Evolutionary conservation across 2,888 invertebrate genomes (phyloP), one percentile per base, ranked within the genome.

Genomic region (Colletes collaris): DNA sequence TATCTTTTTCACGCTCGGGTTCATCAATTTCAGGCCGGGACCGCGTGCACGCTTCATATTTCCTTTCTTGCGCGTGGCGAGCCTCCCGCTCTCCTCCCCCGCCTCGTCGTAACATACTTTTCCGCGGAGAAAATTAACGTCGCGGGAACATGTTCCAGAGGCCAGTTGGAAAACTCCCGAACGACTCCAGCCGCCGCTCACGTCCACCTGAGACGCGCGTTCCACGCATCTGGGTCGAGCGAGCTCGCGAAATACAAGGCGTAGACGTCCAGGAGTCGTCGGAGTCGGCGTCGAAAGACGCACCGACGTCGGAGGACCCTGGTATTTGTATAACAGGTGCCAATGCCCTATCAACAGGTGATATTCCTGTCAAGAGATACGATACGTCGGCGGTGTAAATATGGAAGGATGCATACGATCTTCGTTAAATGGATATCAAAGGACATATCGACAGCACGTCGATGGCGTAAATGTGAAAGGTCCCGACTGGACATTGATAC

Each of bases 121-220:
- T 67, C 64, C 74, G 58, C 70, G 68, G 35, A 56, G 76, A 78
- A 71, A 86, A 86, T 86, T 86, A 87, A 81, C 79, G 81, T 76
- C 74, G 76, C 52, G 65, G 66, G 66, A 76, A 78, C 83, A 83
- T 66, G 79, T 83, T 78, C 60, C 79, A 81, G 81, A 8, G n/a
- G 72, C 56, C 71, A n/a, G 52, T 55, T 66, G 19, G 56, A 68
- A 53, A 76, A 63, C 64, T 68, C 16, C n/a, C 16, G 49, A 35
- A 60, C 65, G 73, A 63, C 66, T 65, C 64, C 46, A 74, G 68
- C 63, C 84, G 82, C 1, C 27, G 27, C 27, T 27, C 27, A 27
- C 27, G 27, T 27, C 27, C 27, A 27, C 27, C 78, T 76, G 81
- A 64, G 74, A 76, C 71, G 79, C 59, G 64, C 49, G 49, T 66